These are phyloP conservation scores for Eupelmus urozonus DNA, from an alignment of 2,888 invertebrate species.

Conservation along the genomic window DNA sequence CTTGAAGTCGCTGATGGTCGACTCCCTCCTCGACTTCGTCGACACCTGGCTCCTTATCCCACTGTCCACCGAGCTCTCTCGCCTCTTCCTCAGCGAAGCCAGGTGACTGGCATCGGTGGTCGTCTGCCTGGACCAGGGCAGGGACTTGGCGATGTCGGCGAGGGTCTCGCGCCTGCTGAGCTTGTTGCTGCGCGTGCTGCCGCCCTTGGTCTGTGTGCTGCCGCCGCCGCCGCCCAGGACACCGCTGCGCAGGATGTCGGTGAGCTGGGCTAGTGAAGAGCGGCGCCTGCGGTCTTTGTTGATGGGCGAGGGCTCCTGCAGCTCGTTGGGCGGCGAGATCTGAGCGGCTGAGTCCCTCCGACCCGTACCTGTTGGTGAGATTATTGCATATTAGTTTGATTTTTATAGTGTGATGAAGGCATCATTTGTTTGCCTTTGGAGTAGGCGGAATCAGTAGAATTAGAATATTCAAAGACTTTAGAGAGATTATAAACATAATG, in stretches of 20 bases:
- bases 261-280: slow-evolving; percentile 91
- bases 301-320: slow-evolving; percentile 84
- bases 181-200: slow-evolving; percentile 66
- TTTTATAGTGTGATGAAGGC: too few species aligned
- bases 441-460: too few species aligned
- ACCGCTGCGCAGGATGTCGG: slow-evolving; percentile 93
- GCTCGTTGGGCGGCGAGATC: slow-evolving; percentile 90
- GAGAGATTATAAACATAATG: too few species aligned
- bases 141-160: slow-evolving; percentile 90
- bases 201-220: slow-evolving; percentile 73
- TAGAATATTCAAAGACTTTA: too few species aligned
- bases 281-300: slow-evolving; percentile 86
- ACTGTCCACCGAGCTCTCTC: slow-evolving; percentile 92
- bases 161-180: slow-evolving; percentile 91
- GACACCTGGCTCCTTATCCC: slow-evolving; percentile 85
- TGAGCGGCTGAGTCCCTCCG: slow-evolving; percentile 94
- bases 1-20: slow-evolving; percentile 83
- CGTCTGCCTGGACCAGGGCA: slow-evolving; percentile 88
- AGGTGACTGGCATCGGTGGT: slow-evolving; percentile 77
- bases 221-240: slow-evolving; percentile 82
- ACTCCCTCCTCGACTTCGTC: slow-evolving; percentile 86
- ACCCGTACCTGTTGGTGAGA: slow-evolving; percentile 77
- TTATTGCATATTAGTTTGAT: background rate
- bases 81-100: slow-evolving; percentile 82
- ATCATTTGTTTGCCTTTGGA: too few species aligned